Evolutionary conservation across 2,888 invertebrate species (phyloP), one percentile per base, ranked within the genome.

Genomic region (Metellina segmentata): DNA sequence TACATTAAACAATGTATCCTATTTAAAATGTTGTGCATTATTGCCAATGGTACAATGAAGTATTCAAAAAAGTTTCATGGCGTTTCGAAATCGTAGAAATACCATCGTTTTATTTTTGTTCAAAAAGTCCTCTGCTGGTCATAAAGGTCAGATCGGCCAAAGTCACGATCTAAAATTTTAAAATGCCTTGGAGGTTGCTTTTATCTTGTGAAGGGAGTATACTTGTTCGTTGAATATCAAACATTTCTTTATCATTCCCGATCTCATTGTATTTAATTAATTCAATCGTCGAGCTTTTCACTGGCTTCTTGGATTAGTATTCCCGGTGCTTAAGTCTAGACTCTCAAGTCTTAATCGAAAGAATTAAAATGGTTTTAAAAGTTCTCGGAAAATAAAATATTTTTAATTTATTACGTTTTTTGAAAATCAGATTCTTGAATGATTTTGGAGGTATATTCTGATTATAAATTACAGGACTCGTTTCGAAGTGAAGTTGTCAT

Each of bases 101-200:
- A 16, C 16, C 11, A 7, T 9, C 11, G 5, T 16, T 48, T 53
- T 61, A 13, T 52, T 85, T 85, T 34, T 1, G 11, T n/a, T 52
- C 70, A 52, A 87, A 49, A 89, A 89, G 89, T 85, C 89, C 89
- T 89, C 85, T 85, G 89, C 34, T 82, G 75, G 48, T 53, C 20
- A 85, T 79, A 89, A 89, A 89, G 89, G 89, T 89, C 89, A 89
- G 89, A 51, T 81, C 74, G 19, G 49, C 51, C n/a, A 82, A 82
- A 74, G 85, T 85, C 85, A 75, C 8, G 34, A n/a, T 53, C 20
- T 34, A 61, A 85, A 34, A 9, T 48, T 13, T 34, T 2, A 34
- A 34, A 34, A 34, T 34, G 34, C 34, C 34, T 34, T 34, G 34
- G 34, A 34, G 34, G 34, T 34, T 34, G 34, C 34, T 34, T 34